phyloP scores from a whole-genome alignment of 1,140 invertebrate species.

The Amphibalanus amphitrite region DNA sequence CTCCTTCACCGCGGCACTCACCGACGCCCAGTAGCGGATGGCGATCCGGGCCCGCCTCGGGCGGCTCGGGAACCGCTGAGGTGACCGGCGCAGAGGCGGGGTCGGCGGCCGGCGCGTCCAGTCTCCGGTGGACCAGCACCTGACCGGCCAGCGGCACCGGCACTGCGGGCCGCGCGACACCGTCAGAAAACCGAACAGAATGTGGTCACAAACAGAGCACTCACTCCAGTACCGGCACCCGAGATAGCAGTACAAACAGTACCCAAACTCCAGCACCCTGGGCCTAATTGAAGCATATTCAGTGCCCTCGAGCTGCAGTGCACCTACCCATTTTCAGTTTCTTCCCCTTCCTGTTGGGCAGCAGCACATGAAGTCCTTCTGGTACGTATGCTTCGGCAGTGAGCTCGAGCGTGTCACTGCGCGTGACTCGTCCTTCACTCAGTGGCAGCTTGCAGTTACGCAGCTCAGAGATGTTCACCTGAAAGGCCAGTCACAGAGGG shows the following conservation, averaged over 20 bases:
- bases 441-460: background rate
- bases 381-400: background rate
- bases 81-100: conserved; percentile 44
- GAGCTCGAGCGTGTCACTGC: background rate
- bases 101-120: conserved; percentile 44
- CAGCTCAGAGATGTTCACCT: background rate
- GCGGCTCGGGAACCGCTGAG: conserved; percentile 37
- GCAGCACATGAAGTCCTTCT: background rate
- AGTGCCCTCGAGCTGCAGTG: too few relatives aligned
- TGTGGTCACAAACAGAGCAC: too few relatives aligned
- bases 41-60: conserved; percentile 22
- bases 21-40: conserved; percentile 17
- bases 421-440: too few relatives aligned
- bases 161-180: conserved; percentile 1
- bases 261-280: too few relatives aligned
- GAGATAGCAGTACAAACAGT: too few relatives aligned
- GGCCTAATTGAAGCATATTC: too few relatives aligned
- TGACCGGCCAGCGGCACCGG: conserved; percentile 28
- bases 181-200: conserved; percentile 29
- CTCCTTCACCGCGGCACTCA: too few relatives aligned
- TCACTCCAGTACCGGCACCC: too few relatives aligned
- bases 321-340: background rate
- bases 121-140: conserved; percentile 33
- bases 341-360: background rate
- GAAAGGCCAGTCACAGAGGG: too few relatives aligned